Percentiles rank a stretch among this genome's conserved stretches.
phyloP scores from a whole-genome alignment of 2,888 invertebrate species.

The Malthinus flaveolus region DNA sequence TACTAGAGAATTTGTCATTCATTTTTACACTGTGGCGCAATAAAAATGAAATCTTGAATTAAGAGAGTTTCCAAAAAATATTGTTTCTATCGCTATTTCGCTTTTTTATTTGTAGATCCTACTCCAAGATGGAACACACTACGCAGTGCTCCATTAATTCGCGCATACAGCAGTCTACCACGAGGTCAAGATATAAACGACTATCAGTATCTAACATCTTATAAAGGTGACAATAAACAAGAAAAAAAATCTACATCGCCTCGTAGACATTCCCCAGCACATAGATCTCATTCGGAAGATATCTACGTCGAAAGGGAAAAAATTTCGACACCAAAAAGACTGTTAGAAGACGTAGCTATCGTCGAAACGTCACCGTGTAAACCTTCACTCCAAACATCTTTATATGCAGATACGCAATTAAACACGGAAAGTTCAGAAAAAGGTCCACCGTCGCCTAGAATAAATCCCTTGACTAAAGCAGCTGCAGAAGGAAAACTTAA shows the following conservation, averaged over 20 bases:
- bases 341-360: too few species aligned
- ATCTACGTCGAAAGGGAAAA: constrained; percentile 42
- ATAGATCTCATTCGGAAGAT: constrained; percentile 50
- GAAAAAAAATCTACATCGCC: constrained; percentile 25
- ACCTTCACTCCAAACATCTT: too few species aligned
- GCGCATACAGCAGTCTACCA: constrained; percentile 64
- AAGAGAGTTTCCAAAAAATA: too few species aligned
- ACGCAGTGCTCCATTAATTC: constrained; percentile 60
- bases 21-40: too few species aligned
- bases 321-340: neutral
- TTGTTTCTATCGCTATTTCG: neutral
- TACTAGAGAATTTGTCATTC: too few species aligned
- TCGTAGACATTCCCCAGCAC: constrained; percentile 34
- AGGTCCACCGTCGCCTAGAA: constrained; percentile 34
- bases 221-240: constrained; percentile 33
- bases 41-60: too few species aligned
- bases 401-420: too few species aligned
- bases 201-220: constrained; percentile 49
- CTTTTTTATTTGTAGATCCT: constrained; percentile 52
- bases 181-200: constrained; percentile 57
- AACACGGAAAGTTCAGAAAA: too few species aligned
- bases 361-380: too few species aligned
- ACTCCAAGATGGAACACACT: constrained; percentile 59
- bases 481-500: constrained; percentile 36
- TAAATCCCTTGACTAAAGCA: constrained; percentile 49